Percentiles rank a stretch among this genome's conserved stretches.
These are phyloP conservation scores for Penaeus monodon DNA, from an alignment of 2,888 invertebrate species.

Conservation along the genomic window DNA sequence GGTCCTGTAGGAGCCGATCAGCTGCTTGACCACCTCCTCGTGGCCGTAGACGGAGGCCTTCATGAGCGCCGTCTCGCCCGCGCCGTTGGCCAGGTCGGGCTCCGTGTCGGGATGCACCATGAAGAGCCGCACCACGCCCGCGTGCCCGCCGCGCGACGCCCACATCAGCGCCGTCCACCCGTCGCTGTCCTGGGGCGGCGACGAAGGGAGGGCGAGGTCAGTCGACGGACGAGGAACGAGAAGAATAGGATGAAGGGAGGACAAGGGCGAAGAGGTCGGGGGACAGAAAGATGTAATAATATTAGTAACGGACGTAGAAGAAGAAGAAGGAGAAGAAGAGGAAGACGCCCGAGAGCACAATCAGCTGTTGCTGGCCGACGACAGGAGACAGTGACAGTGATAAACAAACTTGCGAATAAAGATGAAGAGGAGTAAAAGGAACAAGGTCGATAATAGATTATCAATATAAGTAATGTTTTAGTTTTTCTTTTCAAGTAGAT, in stretches of 20 bases:
- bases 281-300: too few relatives aligned
- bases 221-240: neutral
- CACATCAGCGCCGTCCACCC: constrained; percentile 64
- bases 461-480: too few relatives aligned
- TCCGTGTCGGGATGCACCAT: constrained; percentile 64
- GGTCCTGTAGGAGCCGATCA: constrained; percentile 60
- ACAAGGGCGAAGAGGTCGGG: neutral
- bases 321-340: too few relatives aligned
- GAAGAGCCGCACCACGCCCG: constrained; percentile 63
- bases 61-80: constrained; percentile 64
- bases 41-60: constrained; percentile 62
- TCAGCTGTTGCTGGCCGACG: too few relatives aligned
- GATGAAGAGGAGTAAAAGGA: too few relatives aligned
- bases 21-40: constrained; percentile 50
- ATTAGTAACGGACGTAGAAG: too few relatives aligned
- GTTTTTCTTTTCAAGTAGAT: too few relatives aligned
- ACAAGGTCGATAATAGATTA: too few relatives aligned
- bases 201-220: neutral
- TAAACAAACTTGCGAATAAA: too few relatives aligned
- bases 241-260: neutral
- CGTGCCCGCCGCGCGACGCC: constrained; percentile 61
- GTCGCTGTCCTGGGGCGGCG: constrained; percentile 52
- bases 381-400: too few relatives aligned
- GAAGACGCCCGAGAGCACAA: too few relatives aligned
- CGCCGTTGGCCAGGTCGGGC: constrained; percentile 60